A percentile compares a stretch with the other conserved stretches of the same genome.
Evolutionary conservation across 2,113 vertebrate species (phyloP).

Genomic region (Etia nguti): DNA sequence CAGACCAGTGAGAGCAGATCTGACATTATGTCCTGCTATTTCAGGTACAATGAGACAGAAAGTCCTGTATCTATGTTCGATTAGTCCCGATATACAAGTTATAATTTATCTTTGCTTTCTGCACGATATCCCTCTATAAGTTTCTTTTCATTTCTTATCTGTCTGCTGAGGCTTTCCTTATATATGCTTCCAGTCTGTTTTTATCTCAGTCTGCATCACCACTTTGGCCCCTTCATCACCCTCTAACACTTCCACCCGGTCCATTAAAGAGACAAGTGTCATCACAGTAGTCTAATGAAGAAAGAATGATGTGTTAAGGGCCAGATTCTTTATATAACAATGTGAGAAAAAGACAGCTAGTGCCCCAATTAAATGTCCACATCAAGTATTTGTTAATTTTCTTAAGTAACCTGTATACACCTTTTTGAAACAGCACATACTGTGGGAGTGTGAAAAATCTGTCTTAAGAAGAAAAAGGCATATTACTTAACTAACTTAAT

Average conservation of each 20-base stretch:
- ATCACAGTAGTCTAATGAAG: neutral
- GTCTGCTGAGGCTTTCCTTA: neutral
- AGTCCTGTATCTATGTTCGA: neutral
- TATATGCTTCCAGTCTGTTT: neutral
- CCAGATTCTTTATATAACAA: neutral
- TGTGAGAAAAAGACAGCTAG: neutral
- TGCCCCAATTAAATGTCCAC: neutral
- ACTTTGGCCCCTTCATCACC: neutral
- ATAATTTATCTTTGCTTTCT: neutral
- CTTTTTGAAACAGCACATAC: neutral
- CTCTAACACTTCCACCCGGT: neutral
- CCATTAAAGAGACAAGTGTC: neutral
- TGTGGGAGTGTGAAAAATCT: neutral
- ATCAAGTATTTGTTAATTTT: neutral
- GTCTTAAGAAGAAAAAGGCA: accelerated
- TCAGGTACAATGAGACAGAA: neutral
- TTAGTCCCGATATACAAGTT: neutral
- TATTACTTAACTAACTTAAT: neutral
- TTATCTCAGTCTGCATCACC: neutral
- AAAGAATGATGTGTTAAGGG: neutral
- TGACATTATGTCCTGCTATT: neutral
- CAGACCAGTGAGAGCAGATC: neutral
- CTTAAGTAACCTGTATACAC: neutral
- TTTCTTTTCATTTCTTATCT: neutral
- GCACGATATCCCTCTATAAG: neutral